Percentiles rank a stretch among this genome's conserved stretches.
Conservation (phyloP, 1,140 invertebrate species). For the Brachionus asplanchnoidis region DNA sequence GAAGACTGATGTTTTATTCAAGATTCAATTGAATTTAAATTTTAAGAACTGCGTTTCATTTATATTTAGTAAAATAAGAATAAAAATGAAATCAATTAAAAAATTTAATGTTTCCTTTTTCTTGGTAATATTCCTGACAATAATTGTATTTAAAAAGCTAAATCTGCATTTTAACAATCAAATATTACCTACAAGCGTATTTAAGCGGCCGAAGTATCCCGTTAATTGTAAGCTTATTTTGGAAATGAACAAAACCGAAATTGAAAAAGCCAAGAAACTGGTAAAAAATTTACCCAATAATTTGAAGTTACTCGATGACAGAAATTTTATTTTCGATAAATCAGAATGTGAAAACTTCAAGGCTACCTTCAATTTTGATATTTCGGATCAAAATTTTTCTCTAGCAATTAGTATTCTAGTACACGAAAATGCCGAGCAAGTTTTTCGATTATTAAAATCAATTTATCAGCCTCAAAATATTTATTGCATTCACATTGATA, state of each 20-base stretch:
- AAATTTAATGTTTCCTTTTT: neutral
- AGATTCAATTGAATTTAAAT: neutral
- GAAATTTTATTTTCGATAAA: neutral
- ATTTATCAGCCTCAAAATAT: slow-evolving; percentile 43
- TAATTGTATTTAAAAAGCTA: neutral
- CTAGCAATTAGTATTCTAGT: slow-evolving; percentile 41
- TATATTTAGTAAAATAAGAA: neutral
- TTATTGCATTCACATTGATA: slow-evolving; percentile 43
- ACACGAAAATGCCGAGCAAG: slow-evolving; percentile 30
- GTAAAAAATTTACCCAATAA: neutral
- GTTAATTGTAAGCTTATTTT: neutral
- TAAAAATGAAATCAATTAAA: neutral
- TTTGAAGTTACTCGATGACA: neutral
- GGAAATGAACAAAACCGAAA: neutral
- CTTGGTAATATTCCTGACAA: neutral
- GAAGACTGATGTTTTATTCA: neutral
- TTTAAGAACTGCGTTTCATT: neutral
- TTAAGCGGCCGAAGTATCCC: neutral
- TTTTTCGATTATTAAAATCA: slow-evolving; percentile 37
- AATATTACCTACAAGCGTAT: neutral
- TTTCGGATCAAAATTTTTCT: slow-evolving; percentile 1
- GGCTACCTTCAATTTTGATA: neutral
- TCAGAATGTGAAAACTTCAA: neutral
- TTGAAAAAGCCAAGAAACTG: neutral
- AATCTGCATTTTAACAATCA: neutral